phyloP scores from a whole-genome alignment of 2,888 invertebrate genomes.

The Lymantria dispar region DNA sequence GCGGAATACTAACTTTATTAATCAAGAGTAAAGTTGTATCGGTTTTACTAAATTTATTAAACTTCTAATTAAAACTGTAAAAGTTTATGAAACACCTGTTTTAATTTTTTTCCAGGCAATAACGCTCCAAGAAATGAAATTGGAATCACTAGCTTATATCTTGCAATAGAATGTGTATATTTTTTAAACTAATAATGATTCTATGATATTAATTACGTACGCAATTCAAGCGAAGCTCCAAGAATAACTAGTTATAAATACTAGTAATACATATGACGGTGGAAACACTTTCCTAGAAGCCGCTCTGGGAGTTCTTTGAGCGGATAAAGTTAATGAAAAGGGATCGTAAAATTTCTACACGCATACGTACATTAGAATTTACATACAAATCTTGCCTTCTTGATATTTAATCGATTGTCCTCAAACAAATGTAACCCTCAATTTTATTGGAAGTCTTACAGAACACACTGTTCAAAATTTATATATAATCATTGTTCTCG shows the following conservation, averaged over 20 bases:
- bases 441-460: neutral
- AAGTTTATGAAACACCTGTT: no score
- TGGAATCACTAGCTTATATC: no score
- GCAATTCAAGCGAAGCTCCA: no score
- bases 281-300: conserved; percentile 35
- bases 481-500: neutral
- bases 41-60: neutral
- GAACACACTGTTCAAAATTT: neutral
- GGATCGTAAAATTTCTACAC: conserved; percentile 15
- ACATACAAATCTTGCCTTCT: neutral
- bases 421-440: neutral
- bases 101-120: no score
- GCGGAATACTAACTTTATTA: neutral
- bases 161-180: no score
- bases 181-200: no score
- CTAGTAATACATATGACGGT: conserved; percentile 11
- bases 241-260: no score
- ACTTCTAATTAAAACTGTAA: no score
- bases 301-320: conserved; percentile 36
- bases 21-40: neutral
- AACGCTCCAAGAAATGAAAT: no score
- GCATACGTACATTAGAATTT: neutral
- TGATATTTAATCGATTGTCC: neutral
- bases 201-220: no score
- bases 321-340: conserved; percentile 41